Conservation (phyloP, 1,140 invertebrate genomes). For the Drosophila prosaltans region DNA sequence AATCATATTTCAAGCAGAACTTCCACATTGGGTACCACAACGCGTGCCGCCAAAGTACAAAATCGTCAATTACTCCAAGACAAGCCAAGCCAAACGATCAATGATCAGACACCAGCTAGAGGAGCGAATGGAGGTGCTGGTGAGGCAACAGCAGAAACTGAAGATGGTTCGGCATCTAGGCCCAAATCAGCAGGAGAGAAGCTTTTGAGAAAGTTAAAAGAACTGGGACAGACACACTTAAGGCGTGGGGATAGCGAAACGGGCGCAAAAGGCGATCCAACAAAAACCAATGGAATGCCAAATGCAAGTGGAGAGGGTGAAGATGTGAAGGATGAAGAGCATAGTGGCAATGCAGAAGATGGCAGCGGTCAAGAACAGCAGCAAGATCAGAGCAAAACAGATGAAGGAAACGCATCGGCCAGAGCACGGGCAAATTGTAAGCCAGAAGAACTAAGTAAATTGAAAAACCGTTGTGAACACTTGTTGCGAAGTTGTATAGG, state of each 20-base stretch:
- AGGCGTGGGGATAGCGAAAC: constrained; percentile 62
- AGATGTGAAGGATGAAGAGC: constrained; percentile 11
- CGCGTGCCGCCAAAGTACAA: constrained; percentile 81
- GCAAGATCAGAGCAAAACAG: constrained; percentile 32
- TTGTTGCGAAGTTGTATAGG: constrained; percentile 88
- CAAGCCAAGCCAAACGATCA: constrained; percentile 68
- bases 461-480: constrained; percentile 88
- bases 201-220: constrained; percentile 70
- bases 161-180: constrained; percentile 52
- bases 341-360: constrained; percentile 39
- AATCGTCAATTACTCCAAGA: constrained; percentile 82
- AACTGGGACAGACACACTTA: constrained; percentile 67
- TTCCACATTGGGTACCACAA: constrained; percentile 76
- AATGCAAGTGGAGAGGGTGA: constrained; percentile 71
- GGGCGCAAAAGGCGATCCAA: constrained; percentile 41
- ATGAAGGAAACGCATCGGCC: constrained; percentile 84
- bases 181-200: constrained; percentile 66
- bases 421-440: constrained; percentile 92
- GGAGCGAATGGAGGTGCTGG: background rate
- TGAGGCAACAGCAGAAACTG: constrained; percentile 33
- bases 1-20: constrained; percentile 48
- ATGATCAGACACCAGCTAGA: constrained; percentile 38
- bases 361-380: constrained; percentile 47
- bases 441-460: constrained; percentile 90
- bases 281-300: background rate